These are phyloP conservation scores for Julus scandinavius DNA, from an alignment of 2,888 invertebrate genomes.

Conservation along the genomic window DNA sequence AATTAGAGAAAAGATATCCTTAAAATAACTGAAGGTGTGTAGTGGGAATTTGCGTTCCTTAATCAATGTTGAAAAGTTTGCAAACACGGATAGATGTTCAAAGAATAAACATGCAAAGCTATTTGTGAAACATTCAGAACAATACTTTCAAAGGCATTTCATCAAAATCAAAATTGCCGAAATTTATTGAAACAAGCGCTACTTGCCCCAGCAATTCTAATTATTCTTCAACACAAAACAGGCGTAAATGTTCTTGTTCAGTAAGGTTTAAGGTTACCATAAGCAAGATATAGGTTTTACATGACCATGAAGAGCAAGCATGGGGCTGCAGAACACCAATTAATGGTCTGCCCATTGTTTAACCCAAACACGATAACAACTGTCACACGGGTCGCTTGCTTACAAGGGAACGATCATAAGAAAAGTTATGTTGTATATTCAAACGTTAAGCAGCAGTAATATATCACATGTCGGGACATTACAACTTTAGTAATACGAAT, in stretches of 20 bases:
- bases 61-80: no score
- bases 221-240: no score
- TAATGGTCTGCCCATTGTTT: neutral
- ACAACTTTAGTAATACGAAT: neutral
- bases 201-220: no score
- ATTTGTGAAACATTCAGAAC: no score
- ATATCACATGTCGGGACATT: neutral
- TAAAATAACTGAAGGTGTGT: no score
- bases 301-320: neutral
- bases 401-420: neutral
- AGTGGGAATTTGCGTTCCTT: no score
- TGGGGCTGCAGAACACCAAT: neutral
- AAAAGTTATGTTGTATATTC: neutral
- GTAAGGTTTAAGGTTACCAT: neutral
- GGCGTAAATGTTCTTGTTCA: neutral
- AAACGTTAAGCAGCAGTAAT: neutral
- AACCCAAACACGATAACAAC: neutral
- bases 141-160: no score
- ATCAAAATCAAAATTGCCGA: no score
- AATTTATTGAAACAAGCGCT: no score
- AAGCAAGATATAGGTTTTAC: neutral
- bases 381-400: constrained; percentile 12
- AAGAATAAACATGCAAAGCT: no score
- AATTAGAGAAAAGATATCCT: no score
- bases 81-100: no score